Conservation (phyloP, 2,888 invertebrate genomes). For the Maniola hyperantus region DNA sequence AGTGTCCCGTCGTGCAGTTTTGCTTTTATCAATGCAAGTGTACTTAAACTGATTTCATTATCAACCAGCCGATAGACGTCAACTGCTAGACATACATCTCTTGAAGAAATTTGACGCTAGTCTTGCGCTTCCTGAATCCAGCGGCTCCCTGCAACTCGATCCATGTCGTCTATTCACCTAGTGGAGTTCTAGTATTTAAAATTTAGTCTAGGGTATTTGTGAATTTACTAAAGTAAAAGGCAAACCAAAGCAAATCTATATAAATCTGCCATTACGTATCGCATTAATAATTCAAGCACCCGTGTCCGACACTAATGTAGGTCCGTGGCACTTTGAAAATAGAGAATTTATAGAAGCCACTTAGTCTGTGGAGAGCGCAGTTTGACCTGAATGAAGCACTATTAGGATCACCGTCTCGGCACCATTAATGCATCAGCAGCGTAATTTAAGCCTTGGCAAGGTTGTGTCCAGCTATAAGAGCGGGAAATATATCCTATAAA, state of each 20-base stretch:
- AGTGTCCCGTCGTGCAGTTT: too few relatives aligned
- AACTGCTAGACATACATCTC: too few relatives aligned
- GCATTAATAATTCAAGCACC: slow-evolving; percentile 4
- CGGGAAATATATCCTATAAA: too few relatives aligned
- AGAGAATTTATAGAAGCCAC: slow-evolving; percentile 13
- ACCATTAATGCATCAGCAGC: not conserved
- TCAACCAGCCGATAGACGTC: too few relatives aligned
- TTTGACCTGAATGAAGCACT: not conserved
- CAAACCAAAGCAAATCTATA: not conserved
- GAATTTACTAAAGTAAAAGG: not conserved
- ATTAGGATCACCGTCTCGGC: not conserved
- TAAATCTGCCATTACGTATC: not conserved
- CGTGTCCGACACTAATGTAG: not conserved
- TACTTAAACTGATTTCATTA: too few relatives aligned
- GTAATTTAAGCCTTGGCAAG: not conserved
- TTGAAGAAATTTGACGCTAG: too few relatives aligned
- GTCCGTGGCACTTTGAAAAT: slow-evolving; percentile 1
- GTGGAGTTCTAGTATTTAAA: too few relatives aligned
- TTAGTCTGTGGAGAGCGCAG: not conserved
- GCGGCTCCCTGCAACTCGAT: too few relatives aligned
- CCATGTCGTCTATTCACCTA: too few relatives aligned
- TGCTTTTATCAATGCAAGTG: too few relatives aligned
- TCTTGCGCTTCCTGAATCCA: too few relatives aligned
- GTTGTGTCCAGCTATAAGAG: not conserved
- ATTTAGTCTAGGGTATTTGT: not conserved